A percentile compares a stretch with the other conserved stretches of the same genome.
Evolutionary conservation across 2,113 vertebrate genomes (phyloP).

Genomic region (Spilogale gracilis): DNA sequence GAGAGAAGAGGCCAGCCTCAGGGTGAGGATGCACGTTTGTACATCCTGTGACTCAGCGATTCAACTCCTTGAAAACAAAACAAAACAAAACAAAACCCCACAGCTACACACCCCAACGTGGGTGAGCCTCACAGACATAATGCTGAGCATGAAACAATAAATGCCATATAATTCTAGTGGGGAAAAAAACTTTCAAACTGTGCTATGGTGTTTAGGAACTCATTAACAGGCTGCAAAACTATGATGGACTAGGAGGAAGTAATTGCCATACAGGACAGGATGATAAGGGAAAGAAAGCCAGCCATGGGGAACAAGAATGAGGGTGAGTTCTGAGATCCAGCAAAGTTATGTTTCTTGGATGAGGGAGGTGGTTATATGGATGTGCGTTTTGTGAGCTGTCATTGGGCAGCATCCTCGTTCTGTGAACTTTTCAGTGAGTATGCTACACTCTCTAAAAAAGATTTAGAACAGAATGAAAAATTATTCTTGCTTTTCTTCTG

Average conservation of each 20-base stretch:
- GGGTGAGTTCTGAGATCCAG: background rate
- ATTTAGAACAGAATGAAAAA: conserved; percentile 44
- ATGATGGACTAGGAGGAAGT: conserved; percentile 23
- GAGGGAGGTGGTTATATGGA: background rate
- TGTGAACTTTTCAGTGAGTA: background rate
- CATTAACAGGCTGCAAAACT: background rate
- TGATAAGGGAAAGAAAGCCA: background rate
- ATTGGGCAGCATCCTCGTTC: background rate
- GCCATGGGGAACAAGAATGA: background rate
- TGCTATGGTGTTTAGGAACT: conserved; percentile 3
- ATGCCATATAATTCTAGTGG: background rate
- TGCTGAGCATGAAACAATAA: background rate
- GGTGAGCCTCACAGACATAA: background rate
- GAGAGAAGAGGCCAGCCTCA: background rate
- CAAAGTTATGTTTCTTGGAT: background rate
- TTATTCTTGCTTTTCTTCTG: background rate
- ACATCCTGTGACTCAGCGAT: background rate
- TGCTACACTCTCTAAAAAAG: background rate
- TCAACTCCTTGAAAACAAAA: conserved; percentile 6
- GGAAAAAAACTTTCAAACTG: background rate
- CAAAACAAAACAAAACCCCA: background rate
- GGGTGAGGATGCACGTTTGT: background rate
- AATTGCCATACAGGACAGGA: background rate
- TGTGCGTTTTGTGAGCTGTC: background rate
- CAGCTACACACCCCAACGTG: background rate